Evolutionary conservation across 2,888 invertebrate species (phyloP), one percentile per base, ranked within the genome.

Genomic region (Orthosia gothica): DNA sequence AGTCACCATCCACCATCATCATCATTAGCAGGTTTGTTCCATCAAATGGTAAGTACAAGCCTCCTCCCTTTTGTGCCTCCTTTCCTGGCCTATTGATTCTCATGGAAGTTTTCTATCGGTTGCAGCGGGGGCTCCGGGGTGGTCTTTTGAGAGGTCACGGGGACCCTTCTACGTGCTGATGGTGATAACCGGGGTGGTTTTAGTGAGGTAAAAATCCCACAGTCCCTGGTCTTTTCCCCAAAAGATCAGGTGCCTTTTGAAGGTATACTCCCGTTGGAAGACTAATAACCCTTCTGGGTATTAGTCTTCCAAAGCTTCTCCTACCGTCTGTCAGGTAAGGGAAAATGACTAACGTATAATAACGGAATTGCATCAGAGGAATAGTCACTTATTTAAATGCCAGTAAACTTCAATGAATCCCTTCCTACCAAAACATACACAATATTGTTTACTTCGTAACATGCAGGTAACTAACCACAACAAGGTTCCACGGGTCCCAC

Each of bases 391-490:
- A n/a, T 18, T 40, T 40, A 3, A 40, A 18, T 9, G 26, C 7
- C 13, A 54, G 12, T 40, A 55, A 61, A 55, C 20, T 49, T 11
- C n/a, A 67, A 58, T 55, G 26, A n/a, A n/a, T 54, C 11, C 50
- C 5, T 50, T 73, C 50, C 55, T 63, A 20, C 1, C 26, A 63
- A 18, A 18, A 20, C 2, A 26, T 5, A 59, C 4, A 49, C 52
- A 66, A 67, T 57, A 18, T 13, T 32, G 18, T 73, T 67, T 64
- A 65, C 9, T n/a, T 55, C 50, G 55, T 50, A 58, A 70, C 45
- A 74, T 76, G 15, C 76, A 84, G 82, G 77, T 81, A 61, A 45
- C 61, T 20, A 85, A 73, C 62, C 50, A 26, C 77, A 58, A 57
- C 62, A 18, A n/a, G 40, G 50, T 65, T 69, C 18, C 65, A 64